These are phyloP conservation scores for Quadroppia sp. DNA, from an alignment of 2,888 invertebrate species.

Conservation along the genomic window DNA sequence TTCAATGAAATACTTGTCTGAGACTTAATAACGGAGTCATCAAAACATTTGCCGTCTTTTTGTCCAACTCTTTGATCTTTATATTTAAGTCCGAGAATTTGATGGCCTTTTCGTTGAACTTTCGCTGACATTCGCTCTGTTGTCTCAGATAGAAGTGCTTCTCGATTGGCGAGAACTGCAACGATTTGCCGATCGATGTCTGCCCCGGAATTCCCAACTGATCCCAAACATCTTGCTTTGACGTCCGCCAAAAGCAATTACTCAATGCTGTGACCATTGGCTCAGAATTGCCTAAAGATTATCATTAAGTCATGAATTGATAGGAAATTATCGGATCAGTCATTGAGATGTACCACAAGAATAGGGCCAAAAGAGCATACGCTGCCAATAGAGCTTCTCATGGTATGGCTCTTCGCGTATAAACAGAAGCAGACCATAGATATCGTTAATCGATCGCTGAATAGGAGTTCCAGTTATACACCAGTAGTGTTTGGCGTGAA, in stretches of 20 bases:
- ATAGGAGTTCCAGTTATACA: slow-evolving; percentile 70
- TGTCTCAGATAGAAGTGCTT: slow-evolving; percentile 67
- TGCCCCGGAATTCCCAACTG: slow-evolving; percentile 65
- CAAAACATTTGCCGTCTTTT: slow-evolving; percentile 56
- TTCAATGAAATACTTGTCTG: slow-evolving; percentile 62
- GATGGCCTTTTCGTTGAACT: slow-evolving; percentile 56
- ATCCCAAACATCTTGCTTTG: slow-evolving; percentile 63
- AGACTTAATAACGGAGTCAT: slow-evolving; percentile 63
- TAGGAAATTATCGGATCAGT: too few relatives aligned
- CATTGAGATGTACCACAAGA: too few relatives aligned
- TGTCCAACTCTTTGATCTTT: slow-evolving; percentile 53
- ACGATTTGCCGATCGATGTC: slow-evolving; percentile 59
- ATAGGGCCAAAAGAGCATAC: slow-evolving; percentile 58
- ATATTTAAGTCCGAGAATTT: slow-evolving; percentile 52
- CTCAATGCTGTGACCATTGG: slow-evolving; percentile 59
- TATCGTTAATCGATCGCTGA: slow-evolving; percentile 59
- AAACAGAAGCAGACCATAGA: slow-evolving; percentile 61
- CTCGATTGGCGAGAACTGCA: slow-evolving; percentile 68
- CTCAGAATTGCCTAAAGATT: slow-evolving; percentile 50
- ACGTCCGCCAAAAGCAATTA: slow-evolving; percentile 65
- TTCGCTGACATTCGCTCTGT: slow-evolving; percentile 57
- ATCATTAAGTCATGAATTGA: too few relatives aligned
- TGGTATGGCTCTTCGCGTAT: slow-evolving; percentile 61
- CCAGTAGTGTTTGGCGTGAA: slow-evolving; percentile 65
- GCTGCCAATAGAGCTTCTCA: slow-evolving; percentile 57